A percentile compares a stretch with the other conserved stretches of the same genome.
Evolutionary conservation across 2,113 vertebrate species (phyloP).

Genomic region (Campylomormyrus numenius): DNA sequence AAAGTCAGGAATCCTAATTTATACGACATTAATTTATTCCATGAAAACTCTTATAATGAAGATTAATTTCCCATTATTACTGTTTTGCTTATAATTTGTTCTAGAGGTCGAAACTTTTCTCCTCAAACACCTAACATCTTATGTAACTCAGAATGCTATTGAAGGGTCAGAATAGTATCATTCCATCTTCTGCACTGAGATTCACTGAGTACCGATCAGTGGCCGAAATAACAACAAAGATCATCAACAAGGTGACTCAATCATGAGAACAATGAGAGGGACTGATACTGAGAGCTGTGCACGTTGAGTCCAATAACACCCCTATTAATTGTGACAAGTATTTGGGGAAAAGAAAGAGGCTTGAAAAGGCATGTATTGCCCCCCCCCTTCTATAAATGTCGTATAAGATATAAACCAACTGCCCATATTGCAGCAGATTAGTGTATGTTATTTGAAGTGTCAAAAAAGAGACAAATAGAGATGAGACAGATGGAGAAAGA

Average conservation of each 20-base stretch:
- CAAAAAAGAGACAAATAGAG: background rate
- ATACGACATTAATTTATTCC: background rate
- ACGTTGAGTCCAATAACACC: background rate
- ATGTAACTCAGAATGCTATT: background rate
- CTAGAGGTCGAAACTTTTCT: background rate
- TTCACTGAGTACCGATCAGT: background rate
- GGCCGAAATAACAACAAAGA: background rate
- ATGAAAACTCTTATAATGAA: background rate
- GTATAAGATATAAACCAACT: background rate
- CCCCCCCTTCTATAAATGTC: background rate
- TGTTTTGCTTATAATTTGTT: background rate
- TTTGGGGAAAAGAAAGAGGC: background rate
- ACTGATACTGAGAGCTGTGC: background rate
- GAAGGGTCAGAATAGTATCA: background rate
- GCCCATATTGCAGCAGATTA: background rate
- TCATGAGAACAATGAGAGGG: background rate
- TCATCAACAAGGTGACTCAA: background rate
- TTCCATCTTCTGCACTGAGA: background rate
- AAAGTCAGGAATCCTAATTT: background rate
- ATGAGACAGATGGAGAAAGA: background rate
- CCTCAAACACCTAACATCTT: background rate
- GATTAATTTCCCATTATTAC: background rate
- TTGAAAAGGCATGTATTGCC: background rate
- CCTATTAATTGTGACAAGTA: background rate
- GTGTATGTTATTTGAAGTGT: background rate